These are phyloP conservation scores for Cebus imitator DNA, from an alignment of 2,113 vertebrate species.

Conservation along the genomic window DNA sequence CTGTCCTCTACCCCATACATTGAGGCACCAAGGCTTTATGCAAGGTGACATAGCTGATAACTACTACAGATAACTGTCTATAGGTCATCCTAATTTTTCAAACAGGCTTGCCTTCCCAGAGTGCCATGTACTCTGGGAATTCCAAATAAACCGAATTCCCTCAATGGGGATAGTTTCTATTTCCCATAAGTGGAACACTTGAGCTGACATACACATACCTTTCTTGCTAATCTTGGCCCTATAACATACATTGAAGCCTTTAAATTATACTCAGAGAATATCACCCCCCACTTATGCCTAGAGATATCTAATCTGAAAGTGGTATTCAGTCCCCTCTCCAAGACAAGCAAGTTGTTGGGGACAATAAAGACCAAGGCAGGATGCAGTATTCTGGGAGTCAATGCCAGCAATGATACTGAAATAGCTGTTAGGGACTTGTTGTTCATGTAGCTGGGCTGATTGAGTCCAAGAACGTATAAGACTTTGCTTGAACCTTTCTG, in stretches of 20 bases:
- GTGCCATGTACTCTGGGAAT: not conserved
- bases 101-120: not conserved
- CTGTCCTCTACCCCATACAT: not conserved
- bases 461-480: not conserved
- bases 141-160: not conserved
- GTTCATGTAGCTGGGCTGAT: not conserved
- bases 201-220: not conserved
- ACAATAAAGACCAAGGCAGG: not conserved
- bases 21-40: not conserved
- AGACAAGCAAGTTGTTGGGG: not conserved
- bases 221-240: not conserved
- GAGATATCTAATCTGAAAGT: constrained; percentile 28
- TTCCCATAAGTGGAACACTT: not conserved
- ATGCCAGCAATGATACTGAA: not conserved
- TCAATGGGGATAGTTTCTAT: not conserved
- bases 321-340: not conserved
- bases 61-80: not conserved
- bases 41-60: not conserved
- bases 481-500: not conserved
- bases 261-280: not conserved
- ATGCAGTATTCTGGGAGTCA: not conserved
- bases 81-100: not conserved
- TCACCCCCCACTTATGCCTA: not conserved
- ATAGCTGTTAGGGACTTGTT: not conserved
- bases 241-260: not conserved